Evolutionary conservation across 2,113 vertebrate genomes (phyloP).

Genomic region (Dunckerocampus dactyliophorus): DNA sequence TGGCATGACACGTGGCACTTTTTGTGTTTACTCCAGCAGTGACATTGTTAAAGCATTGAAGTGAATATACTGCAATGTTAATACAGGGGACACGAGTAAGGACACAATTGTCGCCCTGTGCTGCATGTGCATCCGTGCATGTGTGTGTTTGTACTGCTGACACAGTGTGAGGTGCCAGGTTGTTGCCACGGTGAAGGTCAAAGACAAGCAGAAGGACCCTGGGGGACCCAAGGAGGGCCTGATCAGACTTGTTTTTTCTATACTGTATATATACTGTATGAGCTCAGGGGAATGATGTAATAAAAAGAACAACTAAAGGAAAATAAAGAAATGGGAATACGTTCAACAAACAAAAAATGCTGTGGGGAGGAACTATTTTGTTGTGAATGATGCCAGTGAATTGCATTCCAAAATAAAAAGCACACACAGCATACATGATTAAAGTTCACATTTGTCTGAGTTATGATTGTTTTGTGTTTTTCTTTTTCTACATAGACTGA

Average conservation of each 20-base stretch:
- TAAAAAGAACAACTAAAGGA: slow-evolving; percentile 2
- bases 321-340: background rate
- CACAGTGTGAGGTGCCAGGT: background rate
- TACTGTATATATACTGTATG: background rate
- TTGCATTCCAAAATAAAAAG: too few species aligned
- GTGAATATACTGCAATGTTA: background rate
- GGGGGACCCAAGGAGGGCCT: slow-evolving; percentile 17
- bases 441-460: too few species aligned
- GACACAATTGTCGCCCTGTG: background rate
- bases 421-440: too few species aligned
- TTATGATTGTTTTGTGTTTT: too few species aligned
- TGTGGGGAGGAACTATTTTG: too few species aligned
- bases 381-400: too few species aligned
- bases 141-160: slow-evolving; percentile 6
- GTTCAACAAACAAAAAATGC: too few species aligned
- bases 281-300: background rate
- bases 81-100: background rate
- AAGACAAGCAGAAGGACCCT: slow-evolving; percentile 12
- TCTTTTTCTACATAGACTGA: too few species aligned
- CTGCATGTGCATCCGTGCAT: slow-evolving; percentile 6
- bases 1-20: background rate
- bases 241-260: slow-evolving; percentile 34
- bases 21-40: background rate
- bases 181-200: slow-evolving; percentile 51
- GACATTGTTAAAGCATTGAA: background rate